Evolutionary conservation across 2,888 invertebrate species (phyloP).

Genomic region (Linyphia triangularis): DNA sequence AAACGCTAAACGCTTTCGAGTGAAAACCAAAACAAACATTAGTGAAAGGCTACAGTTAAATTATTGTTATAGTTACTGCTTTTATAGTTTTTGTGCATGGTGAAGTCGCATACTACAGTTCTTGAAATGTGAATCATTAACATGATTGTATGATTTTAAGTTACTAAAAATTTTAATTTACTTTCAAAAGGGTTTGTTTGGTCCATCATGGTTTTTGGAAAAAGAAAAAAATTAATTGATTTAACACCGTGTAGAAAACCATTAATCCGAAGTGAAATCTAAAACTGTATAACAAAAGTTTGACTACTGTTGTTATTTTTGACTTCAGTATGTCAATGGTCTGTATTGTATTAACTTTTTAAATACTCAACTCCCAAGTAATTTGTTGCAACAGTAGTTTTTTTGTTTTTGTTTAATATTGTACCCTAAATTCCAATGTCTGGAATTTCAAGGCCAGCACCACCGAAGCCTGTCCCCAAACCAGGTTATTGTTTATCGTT

Average conservation of each 20-base stretch:
- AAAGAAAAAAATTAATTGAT: too few relatives aligned
- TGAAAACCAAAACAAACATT: neutral
- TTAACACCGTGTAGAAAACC: neutral
- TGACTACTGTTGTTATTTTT: neutral
- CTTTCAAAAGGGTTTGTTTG: too few relatives aligned
- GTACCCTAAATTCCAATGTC: conserved; percentile 13
- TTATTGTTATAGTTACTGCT: neutral
- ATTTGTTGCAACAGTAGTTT: neutral
- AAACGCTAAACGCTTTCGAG: too few relatives aligned
- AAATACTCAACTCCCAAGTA: neutral
- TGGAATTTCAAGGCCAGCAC: conserved; percentile 71
- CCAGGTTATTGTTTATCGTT: conserved; percentile 76
- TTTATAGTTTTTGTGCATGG: neutral
- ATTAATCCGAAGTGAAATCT: neutral
- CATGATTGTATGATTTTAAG: neutral
- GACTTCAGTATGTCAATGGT: neutral
- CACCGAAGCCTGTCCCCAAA: conserved; percentile 78
- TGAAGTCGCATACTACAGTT: neutral
- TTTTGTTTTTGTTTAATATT: neutral
- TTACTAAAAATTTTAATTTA: too few relatives aligned
- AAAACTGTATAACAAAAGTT: neutral
- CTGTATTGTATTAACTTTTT: neutral
- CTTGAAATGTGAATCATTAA: neutral
- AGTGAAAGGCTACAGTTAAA: neutral
- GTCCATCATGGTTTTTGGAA: too few relatives aligned